Conservation (phyloP, 1,140 invertebrate species). For the roundworm (Caenorhabditis elegans) region DNA sequence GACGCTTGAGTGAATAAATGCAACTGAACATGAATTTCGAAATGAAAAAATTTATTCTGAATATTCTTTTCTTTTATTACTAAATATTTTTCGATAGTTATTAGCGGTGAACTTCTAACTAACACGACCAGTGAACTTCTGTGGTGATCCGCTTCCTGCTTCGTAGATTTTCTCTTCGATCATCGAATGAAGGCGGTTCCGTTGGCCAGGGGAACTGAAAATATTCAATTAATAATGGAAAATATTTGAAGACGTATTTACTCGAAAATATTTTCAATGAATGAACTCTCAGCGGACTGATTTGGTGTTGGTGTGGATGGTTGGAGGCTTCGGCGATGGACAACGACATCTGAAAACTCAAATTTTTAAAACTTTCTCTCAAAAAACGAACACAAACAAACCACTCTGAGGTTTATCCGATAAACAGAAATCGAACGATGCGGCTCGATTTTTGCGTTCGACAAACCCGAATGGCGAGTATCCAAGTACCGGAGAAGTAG, state of each 20-base stretch:
- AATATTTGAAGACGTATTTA: background rate
- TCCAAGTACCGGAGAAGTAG: background rate
- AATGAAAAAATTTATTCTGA: background rate
- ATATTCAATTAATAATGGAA: background rate
- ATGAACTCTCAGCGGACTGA: background rate
- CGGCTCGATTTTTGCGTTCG: background rate
- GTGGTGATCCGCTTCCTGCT: background rate
- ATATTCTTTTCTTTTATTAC: background rate
- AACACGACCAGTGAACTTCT: background rate
- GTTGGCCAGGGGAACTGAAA: background rate
- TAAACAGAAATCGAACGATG: background rate
- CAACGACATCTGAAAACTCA: background rate
- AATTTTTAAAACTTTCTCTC: background rate
- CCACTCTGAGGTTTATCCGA: background rate
- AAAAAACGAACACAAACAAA: background rate
- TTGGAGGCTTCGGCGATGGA: background rate
- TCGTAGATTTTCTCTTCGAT: background rate
- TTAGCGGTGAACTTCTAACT: background rate
- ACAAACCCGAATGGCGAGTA: background rate
- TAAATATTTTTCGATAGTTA: background rate
- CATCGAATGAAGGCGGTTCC: slow-evolving; percentile 9
- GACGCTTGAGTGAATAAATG: too few relatives aligned
- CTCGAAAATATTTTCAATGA: slow-evolving; percentile 21
- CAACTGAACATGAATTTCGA: background rate
- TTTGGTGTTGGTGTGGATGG: background rate